These are phyloP conservation scores for Jordanella pulchra DNA, from an alignment of 2,797 vertebrate genomes.

Conservation along the genomic window DNA sequence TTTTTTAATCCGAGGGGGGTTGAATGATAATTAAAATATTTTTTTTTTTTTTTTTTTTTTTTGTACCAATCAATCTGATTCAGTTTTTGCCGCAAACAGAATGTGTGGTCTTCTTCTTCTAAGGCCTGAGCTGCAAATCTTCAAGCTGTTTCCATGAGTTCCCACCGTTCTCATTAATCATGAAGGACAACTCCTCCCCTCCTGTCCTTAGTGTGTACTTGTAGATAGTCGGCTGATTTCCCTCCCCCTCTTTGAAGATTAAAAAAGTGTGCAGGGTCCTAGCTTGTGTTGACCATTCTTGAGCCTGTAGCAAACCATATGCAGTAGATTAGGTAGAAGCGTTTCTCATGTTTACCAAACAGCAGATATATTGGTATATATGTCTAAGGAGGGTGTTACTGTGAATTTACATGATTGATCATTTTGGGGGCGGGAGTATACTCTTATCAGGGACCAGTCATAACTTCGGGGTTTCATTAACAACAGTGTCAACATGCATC, in stretches of 20 bases:
- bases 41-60: conserved; percentile 58
- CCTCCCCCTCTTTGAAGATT: conserved; percentile 26
- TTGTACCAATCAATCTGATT: conserved; percentile 35
- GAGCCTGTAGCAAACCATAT: conserved; percentile 61
- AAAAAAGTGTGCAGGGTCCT: conserved; percentile 33
- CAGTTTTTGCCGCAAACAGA: conserved; percentile 63
- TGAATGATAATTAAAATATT: conserved; percentile 10
- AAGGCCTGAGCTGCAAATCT: conserved; percentile 36
- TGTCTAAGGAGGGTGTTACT: conserved; percentile 33
- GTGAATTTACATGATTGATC: conserved; percentile 29
- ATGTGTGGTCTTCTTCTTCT: conserved; percentile 55
- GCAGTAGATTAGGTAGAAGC: conserved; percentile 60
- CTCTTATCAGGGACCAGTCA: conserved; percentile 59
- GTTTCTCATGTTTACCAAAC: conserved; percentile 64
- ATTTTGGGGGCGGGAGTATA: conserved; percentile 11
- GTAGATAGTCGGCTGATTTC: conserved; percentile 52
- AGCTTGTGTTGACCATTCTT: conserved; percentile 41
- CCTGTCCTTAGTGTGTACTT: conserved; percentile 25
- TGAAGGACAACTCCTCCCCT: conserved; percentile 35
- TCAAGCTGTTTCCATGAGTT: conserved; percentile 15
- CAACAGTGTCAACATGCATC: conserved; percentile 8
- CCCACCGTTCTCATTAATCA: conserved; percentile 41
- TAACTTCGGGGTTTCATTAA: conserved; percentile 27
- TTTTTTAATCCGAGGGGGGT: conserved; percentile 20
- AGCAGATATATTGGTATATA: conserved; percentile 46